phyloP scores from a whole-genome alignment of 2,797 vertebrate species.

The Sternarchorhynchus goeldii region DNA sequence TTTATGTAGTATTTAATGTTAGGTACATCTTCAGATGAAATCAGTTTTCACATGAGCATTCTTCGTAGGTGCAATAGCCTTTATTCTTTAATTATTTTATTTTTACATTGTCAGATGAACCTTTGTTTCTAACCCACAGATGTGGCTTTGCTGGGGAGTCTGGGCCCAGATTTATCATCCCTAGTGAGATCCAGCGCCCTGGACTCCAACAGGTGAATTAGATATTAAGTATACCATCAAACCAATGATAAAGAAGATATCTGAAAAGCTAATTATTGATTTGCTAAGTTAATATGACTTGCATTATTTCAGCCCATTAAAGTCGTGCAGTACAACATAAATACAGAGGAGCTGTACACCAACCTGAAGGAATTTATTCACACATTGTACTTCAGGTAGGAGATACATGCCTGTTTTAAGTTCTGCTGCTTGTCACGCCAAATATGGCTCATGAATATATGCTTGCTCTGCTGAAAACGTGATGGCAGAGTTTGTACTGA shows the following conservation, averaged over 20 bases:
- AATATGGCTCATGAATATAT: not conserved
- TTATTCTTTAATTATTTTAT: too few species aligned
- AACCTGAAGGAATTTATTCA: constrained; percentile 98
- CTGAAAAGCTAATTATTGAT: not conserved
- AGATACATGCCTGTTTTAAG: not conserved
- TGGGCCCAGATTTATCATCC: constrained; percentile 96
- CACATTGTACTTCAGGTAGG: constrained; percentile 95
- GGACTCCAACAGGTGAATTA: constrained; percentile 82
- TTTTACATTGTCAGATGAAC: not conserved
- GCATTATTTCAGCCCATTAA: constrained; percentile 79
- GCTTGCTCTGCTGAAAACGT: not conserved
- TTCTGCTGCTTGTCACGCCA: not conserved
- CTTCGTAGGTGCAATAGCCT: too few species aligned
- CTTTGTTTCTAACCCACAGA: constrained; percentile 67
- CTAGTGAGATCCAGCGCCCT: constrained; percentile 91
- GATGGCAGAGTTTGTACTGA: not conserved
- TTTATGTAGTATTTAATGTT: too few species aligned
- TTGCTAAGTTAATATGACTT: not conserved
- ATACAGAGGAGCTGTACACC: constrained; percentile 95
- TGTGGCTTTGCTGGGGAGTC: constrained; percentile 99
- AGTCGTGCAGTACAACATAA: constrained; percentile 97
- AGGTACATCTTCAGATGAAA: too few species aligned
- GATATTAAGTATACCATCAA: not conserved
- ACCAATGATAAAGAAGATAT: not conserved
- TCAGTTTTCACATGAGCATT: too few species aligned